Evolutionary conservation across 2,113 vertebrate species (phyloP).

Genomic region (Gobius niger): DNA sequence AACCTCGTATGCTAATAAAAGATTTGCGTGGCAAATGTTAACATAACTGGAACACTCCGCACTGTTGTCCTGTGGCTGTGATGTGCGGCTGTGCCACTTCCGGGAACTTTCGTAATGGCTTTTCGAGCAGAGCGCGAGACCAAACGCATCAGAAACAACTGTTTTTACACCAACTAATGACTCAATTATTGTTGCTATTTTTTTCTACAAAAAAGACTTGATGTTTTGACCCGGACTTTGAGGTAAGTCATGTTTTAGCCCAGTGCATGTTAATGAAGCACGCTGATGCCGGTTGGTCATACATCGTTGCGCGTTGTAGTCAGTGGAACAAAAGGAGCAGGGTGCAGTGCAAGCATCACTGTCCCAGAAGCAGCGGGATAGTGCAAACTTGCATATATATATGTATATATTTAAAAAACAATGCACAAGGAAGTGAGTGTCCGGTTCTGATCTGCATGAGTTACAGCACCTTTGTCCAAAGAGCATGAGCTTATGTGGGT

Average conservation of each 20-base stretch:
- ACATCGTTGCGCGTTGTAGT: not conserved
- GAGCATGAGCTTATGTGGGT: too few relatives aligned
- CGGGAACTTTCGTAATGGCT: slow-evolving; percentile 64
- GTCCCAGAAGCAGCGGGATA: too few relatives aligned
- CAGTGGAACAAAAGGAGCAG: not conserved
- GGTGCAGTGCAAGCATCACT: not conserved
- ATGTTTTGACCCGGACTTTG: not conserved
- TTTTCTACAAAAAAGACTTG: not conserved
- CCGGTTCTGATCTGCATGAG: too few relatives aligned
- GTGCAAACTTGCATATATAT: too few relatives aligned
- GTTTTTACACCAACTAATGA: not conserved
- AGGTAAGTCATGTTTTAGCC: not conserved
- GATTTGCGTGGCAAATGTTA: too few relatives aligned
- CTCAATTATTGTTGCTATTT: not conserved
- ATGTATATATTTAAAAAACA: too few relatives aligned
- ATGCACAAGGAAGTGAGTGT: too few relatives aligned
- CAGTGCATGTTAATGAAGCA: not conserved
- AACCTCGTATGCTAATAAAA: too few relatives aligned
- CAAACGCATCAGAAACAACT: not conserved
- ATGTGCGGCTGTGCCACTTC: slow-evolving; percentile 50
- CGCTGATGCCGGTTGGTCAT: not conserved
- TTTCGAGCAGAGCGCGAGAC: slow-evolving; percentile 38
- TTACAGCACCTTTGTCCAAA: too few relatives aligned
- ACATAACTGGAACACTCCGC: too few relatives aligned
- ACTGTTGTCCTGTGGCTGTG: not conserved